Percentiles rank a stretch among this genome's conserved stretches.
These are phyloP conservation scores for Scrobipalpa costella DNA, from an alignment of 2,888 invertebrate genomes.

Conservation along the genomic window DNA sequence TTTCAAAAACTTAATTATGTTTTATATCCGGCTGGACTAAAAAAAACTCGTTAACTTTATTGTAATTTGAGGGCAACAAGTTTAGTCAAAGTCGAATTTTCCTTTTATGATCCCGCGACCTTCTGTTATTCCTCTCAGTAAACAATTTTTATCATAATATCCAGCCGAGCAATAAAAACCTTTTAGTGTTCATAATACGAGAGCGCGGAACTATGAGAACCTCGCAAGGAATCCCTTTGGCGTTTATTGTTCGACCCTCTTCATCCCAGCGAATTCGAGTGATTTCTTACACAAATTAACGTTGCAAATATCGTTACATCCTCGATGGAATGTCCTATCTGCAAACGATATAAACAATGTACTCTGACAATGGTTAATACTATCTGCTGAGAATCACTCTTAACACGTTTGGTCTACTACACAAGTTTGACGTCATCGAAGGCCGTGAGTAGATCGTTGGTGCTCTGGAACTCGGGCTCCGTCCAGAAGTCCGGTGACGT, in stretches of 20 bases:
- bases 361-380: constrained; percentile 12
- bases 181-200: constrained; percentile 30
- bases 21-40: not conserved
- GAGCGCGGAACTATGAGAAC: constrained; percentile 37
- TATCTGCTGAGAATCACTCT: constrained; percentile 50
- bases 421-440: constrained; percentile 71
- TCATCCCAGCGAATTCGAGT: constrained; percentile 62
- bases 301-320: constrained; percentile 35
- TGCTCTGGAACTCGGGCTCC: constrained; percentile 62
- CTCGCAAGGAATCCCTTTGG: constrained; percentile 58
- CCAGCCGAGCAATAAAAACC: constrained; percentile 6
- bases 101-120: not conserved
- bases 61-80: not conserved
- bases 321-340: constrained; percentile 53
- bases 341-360: no score
- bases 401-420: constrained; percentile 37
- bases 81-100: not conserved
- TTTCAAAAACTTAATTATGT: not conserved
- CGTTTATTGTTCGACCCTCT: constrained; percentile 46
- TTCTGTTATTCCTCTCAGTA: not conserved
- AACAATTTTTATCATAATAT: constrained; percentile 2
- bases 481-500: constrained; percentile 64
- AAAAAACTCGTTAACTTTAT: not conserved
- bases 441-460: constrained; percentile 64
- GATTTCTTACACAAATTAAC: constrained; percentile 57